A percentile compares a stretch with the other conserved stretches of the same genome.
Evolutionary conservation across 2,888 invertebrate genomes (phyloP).

Genomic region (Eupelmus urozonus): DNA sequence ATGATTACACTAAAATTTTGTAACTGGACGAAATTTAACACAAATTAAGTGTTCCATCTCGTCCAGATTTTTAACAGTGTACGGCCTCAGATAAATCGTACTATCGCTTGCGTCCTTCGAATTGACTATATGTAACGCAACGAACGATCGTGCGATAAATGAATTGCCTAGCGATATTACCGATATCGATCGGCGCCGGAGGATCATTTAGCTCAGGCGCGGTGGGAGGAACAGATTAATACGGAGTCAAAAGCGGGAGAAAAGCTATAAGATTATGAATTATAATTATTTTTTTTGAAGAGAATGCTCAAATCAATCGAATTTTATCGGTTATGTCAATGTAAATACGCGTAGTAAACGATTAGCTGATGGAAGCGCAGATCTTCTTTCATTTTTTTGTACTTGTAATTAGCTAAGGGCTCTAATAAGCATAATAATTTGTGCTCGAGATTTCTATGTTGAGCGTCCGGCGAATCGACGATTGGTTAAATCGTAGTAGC

Average conservation of each 20-base stretch:
- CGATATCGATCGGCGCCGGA: neutral
- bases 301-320: slow-evolving; percentile 71
- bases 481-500: neutral
- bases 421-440: neutral
- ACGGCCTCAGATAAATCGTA: slow-evolving; percentile 73
- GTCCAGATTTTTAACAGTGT: too few relatives aligned
- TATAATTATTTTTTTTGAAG: slow-evolving; percentile 50
- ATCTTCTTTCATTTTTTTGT: slow-evolving; percentile 42
- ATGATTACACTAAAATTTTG: too few relatives aligned
- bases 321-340: slow-evolving; percentile 63
- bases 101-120: neutral
- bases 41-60: too few relatives aligned
- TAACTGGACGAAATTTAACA: too few relatives aligned
- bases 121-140: neutral
- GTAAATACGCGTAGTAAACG: slow-evolving; percentile 71
- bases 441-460: slow-evolving; percentile 2
- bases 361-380: slow-evolving; percentile 62
- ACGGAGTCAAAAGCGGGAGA: neutral
- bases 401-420: slow-evolving; percentile 48
- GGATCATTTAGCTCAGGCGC: neutral
- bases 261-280: neutral
- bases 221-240: neutral
- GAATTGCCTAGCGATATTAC: too few relatives aligned
- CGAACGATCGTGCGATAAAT: neutral
- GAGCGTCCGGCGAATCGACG: slow-evolving; percentile 35